phyloP scores from a whole-genome alignment of 2,888 invertebrate genomes.

The Prosopocoilus inquinatus region DNA sequence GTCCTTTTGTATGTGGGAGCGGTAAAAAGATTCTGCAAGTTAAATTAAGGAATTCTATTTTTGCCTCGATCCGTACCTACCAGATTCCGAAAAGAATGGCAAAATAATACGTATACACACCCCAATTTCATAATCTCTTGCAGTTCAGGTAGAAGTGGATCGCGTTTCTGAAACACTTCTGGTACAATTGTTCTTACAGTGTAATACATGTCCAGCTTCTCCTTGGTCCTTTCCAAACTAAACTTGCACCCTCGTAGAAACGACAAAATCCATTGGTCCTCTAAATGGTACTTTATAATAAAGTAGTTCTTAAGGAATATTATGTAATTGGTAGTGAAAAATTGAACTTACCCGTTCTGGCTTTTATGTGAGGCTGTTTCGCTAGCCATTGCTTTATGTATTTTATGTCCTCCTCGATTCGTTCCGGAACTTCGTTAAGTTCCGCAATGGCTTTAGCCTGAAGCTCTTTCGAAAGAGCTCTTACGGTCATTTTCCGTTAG shows the following conservation, averaged over 20 bases:
- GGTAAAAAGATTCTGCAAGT: conserved; percentile 28
- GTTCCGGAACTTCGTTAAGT: conserved; percentile 54
- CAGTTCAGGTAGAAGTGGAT: conserved; percentile 41
- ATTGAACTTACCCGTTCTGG: conserved; percentile 54
- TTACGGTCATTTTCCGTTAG: conserved; percentile 2
- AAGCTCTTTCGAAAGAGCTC: conserved; percentile 47
- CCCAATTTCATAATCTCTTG: conserved; percentile 45
- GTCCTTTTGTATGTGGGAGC: conserved; percentile 31
- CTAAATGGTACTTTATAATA: conserved; percentile 38
- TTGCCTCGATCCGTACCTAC: not conserved
- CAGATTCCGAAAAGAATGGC: not conserved
- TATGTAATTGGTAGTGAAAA: too few species aligned
- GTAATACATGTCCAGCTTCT: conserved; percentile 61
- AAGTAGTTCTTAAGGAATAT: not conserved
- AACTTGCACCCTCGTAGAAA: conserved; percentile 66
- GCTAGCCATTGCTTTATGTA: conserved; percentile 57
- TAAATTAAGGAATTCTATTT: not conserved
- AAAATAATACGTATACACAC: conserved; percentile 36
- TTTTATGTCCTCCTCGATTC: conserved; percentile 52
- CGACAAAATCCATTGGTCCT: conserved; percentile 62
- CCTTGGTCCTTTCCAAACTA: conserved; percentile 61
- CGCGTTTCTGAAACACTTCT: conserved; percentile 51
- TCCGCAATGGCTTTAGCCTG: conserved; percentile 53
- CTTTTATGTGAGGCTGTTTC: conserved; percentile 57
- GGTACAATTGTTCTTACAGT: conserved; percentile 55